phyloP scores from a whole-genome alignment of 2,888 invertebrate species.

The Graphium colonna region DNA sequence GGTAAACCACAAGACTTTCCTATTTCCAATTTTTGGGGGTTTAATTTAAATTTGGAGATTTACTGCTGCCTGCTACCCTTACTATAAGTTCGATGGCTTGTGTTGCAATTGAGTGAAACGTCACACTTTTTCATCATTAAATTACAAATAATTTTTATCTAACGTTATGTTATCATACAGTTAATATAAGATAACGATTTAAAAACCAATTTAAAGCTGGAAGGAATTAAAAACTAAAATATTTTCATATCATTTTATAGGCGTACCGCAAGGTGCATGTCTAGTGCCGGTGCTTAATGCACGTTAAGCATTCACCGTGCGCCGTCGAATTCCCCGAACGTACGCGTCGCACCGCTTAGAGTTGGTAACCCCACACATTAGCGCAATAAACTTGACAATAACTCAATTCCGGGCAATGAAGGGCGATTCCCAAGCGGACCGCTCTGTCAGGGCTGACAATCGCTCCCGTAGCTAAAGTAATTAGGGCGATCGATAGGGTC shows the following conservation, averaged over 20 bases:
- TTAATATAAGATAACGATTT: too few relatives aligned
- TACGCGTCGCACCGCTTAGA: constrained; percentile 36
- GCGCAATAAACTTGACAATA: constrained; percentile 76
- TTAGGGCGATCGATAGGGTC: constrained; percentile 64
- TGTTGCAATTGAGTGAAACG: too few relatives aligned
- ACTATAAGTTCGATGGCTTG: too few relatives aligned
- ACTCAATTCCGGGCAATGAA: constrained; percentile 71
- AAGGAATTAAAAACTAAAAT: too few relatives aligned
- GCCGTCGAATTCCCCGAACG: constrained; percentile 27
- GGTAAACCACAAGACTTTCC: too few relatives aligned
- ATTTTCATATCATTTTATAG: not conserved
- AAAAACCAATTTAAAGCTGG: too few relatives aligned
- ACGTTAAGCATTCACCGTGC: constrained; percentile 55
- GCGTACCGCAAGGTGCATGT: constrained; percentile 14
- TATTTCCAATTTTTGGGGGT: too few relatives aligned
- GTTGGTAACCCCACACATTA: constrained; percentile 65
- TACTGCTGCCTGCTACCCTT: too few relatives aligned
- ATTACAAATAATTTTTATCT: too few relatives aligned
- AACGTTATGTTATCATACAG: too few relatives aligned
- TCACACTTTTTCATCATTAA: too few relatives aligned
- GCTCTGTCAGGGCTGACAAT: constrained; percentile 57
- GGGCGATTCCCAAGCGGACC: constrained; percentile 59
- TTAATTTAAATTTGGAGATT: too few relatives aligned
- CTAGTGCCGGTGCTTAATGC: constrained; percentile 29
- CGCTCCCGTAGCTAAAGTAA: constrained; percentile 56